A percentile compares a stretch with the other conserved stretches of the same genome.
Evolutionary conservation across 2,888 invertebrate species (phyloP).

Genomic region (Plebejus argus): DNA sequence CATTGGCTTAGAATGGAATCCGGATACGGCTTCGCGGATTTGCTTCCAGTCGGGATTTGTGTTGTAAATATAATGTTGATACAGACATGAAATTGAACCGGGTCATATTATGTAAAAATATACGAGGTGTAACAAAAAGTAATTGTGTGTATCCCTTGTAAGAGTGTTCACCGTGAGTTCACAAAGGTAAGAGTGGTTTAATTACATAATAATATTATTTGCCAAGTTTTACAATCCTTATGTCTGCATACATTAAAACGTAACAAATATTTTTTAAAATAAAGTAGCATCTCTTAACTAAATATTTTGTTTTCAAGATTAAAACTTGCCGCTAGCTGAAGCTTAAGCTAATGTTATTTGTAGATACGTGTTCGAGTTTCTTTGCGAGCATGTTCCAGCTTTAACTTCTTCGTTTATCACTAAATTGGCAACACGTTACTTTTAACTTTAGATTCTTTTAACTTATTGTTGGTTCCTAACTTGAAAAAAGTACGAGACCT

Average conservation of each 20-base stretch:
- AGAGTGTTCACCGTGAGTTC: too few species aligned
- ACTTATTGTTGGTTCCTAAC: not conserved
- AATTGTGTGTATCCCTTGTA: too few species aligned
- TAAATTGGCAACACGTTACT: conserved; percentile 19
- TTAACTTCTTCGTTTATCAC: conserved; percentile 12
- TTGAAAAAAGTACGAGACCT: too few species aligned
- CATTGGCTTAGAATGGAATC: not conserved
- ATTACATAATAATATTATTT: too few species aligned
- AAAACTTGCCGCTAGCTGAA: not conserved
- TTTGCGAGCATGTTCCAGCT: not conserved
- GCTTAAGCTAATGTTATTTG: conserved; percentile 7
- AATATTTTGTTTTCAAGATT: conserved; percentile 11
- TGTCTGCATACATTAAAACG: too few species aligned
- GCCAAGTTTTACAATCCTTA: too few species aligned
- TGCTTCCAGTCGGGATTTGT: not conserved
- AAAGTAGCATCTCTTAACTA: not conserved
- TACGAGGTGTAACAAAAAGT: too few species aligned
- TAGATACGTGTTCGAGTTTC: not conserved
- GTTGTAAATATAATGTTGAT: conserved; percentile 7
- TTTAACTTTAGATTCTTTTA: not conserved
- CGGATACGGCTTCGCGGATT: conserved; percentile 1
- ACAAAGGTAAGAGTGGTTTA: too few species aligned
- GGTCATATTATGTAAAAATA: not conserved
- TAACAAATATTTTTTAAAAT: too few species aligned
- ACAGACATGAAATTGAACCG: not conserved